Evolutionary conservation across 2,113 vertebrate genomes (phyloP), one percentile per base, ranked within the genome.

Genomic region (Aldabrachelys gigantea): DNA sequence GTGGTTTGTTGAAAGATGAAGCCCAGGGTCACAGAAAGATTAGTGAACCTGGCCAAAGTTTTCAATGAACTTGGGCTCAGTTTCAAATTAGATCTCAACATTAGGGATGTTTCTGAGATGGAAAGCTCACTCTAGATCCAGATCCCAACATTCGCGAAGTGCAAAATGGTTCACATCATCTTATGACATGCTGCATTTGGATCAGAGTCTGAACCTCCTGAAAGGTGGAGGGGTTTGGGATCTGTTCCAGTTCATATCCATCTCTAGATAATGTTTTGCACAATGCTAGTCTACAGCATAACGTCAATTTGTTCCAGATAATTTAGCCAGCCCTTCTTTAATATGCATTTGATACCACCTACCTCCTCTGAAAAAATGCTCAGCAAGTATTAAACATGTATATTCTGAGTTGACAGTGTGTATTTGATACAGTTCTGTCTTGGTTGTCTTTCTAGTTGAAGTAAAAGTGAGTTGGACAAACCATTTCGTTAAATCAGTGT

Each of bases 301-400:
- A 80, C 80, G 72, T 59, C 41, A 80, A 85, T 93, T 87, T 87
- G 72, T 93, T 93, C 89, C 89, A 90, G 84, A 93, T 84, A 90
- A 93, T 90, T 93, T 87, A 83, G 75, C 80, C 87, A 92, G 31
- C 86, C 52, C 59, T 22, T 49, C 87, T 59, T 90, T 89, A 87
- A 90, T 80, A 90, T 72, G 81, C 41, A 80, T 84, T 56, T 75
- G 57, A 72, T 89, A 84, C 86, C 81, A 84, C 86, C 82, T 57
- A 86, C 82, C 59, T 84, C 29, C 82, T 57, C 75, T 92, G 86
- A 89, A 92, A 44, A 38, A 49, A 35, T 53, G 59, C 57, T 25
- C 82, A 87, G 57, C 76, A 92, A 78, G 1, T 85, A 50, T 49
- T 62, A 95, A 94, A 92, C 91, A 27, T 84, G 82, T 49, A 84